Percentiles rank a stretch among this genome's conserved stretches.
These are phyloP conservation scores for Eupithecia dodoneata DNA, from an alignment of 2,888 invertebrate species.

Conservation along the genomic window DNA sequence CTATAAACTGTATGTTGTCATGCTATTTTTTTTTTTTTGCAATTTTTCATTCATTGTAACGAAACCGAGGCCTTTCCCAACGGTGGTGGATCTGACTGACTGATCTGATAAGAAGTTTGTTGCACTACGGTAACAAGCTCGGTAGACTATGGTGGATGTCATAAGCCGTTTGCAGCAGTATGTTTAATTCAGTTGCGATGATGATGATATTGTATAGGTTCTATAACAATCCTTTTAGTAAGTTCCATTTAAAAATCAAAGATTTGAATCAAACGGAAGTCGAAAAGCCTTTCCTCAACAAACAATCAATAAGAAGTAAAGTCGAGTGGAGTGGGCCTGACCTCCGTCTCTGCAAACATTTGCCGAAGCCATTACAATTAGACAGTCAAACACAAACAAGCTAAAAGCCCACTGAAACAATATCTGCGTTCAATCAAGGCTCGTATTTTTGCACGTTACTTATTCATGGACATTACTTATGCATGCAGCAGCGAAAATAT, in stretches of 20 bases:
- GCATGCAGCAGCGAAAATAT: constrained; percentile 85
- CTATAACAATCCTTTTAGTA: not conserved
- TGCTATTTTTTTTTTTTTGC: too few relatives aligned
- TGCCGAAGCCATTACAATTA: constrained; percentile 46
- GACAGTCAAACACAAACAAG: constrained; percentile 44
- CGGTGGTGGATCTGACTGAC: not conserved
- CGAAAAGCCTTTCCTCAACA: constrained; percentile 14
- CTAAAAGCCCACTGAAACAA: constrained; percentile 41
- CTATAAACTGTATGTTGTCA: not conserved
- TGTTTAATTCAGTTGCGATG: not conserved
- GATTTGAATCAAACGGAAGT: not conserved
- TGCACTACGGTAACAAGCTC: not conserved
- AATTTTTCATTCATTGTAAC: not conserved
- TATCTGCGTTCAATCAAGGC: constrained; percentile 59
- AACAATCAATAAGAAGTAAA: constrained; percentile 27
- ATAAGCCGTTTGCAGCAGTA: not conserved
- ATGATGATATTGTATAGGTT: not conserved
- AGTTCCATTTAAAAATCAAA: not conserved
- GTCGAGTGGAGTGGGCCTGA: constrained; percentile 32
- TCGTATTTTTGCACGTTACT: constrained; percentile 76
- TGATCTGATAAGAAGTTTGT: too few relatives aligned
- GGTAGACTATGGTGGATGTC: not conserved
- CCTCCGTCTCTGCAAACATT: constrained; percentile 42
- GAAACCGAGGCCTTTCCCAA: not conserved
- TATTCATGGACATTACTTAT: constrained; percentile 84